These are phyloP conservation scores for Cyanoliseus patagonus DNA, from an alignment of 2,113 vertebrate species.

Conservation along the genomic window DNA sequence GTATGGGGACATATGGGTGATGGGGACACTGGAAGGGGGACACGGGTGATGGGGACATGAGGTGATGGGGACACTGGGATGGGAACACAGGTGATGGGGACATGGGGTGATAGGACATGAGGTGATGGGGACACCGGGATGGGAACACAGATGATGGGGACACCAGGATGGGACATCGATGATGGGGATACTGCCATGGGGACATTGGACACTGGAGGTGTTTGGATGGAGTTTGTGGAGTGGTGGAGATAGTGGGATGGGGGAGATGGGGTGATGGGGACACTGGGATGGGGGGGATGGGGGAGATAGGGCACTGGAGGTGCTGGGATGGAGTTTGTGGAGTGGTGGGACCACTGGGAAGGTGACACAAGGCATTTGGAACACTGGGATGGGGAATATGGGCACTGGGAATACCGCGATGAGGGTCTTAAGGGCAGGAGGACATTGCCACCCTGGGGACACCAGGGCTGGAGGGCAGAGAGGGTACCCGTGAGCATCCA, in stretches of 20 bases:
- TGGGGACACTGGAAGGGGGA: too few species aligned
- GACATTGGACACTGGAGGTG: too few species aligned
- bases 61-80: rapidly evolving
- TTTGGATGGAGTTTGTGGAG: background rate
- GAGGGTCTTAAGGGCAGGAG: background rate
- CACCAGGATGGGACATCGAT: background rate
- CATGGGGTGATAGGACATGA: too few species aligned
- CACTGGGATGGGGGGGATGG: background rate
- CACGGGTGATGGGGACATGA: too few species aligned
- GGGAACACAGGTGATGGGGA: too few species aligned
- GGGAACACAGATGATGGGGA: too few species aligned
- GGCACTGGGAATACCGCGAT: background rate
- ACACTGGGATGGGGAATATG: too few species aligned
- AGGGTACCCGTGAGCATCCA: too few species aligned
- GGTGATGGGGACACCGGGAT: too few species aligned
- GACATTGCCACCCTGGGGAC: background rate
- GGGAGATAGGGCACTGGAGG: background rate
- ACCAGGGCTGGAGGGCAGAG: background rate
- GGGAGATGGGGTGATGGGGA: background rate
- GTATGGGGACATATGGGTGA: too few species aligned
- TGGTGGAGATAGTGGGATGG: background rate
- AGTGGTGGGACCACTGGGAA: background rate
- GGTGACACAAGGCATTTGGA: background rate
- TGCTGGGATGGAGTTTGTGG: background rate
- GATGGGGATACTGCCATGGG: background rate